Evolutionary conservation across 2,113 vertebrate species (phyloP).

Genomic region (Ophthalmolycus amberensis): DNA sequence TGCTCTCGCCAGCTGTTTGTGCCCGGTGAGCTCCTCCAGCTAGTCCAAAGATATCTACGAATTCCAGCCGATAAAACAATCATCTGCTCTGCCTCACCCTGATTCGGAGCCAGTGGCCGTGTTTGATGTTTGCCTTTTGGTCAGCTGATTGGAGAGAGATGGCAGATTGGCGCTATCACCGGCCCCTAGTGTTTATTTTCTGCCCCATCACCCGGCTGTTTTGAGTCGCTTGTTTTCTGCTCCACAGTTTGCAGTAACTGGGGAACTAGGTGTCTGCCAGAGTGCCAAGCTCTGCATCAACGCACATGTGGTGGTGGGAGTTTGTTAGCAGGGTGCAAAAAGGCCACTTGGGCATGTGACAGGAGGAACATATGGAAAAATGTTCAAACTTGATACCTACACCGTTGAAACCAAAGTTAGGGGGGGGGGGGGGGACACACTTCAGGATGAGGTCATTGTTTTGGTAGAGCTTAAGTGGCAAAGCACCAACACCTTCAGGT

Average conservation of each 20-base stretch:
- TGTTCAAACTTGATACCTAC: slow-evolving; percentile 51
- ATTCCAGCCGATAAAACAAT: slow-evolving; percentile 84
- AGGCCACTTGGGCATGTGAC: slow-evolving; percentile 32
- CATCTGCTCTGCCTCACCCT: slow-evolving; percentile 71
- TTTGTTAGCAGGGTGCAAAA: slow-evolving; percentile 40
- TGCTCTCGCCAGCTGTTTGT: slow-evolving; percentile 49
- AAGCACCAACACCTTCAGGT: slow-evolving; percentile 68
- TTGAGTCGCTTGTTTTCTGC: slow-evolving; percentile 30
- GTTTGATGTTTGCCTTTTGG: slow-evolving; percentile 76
- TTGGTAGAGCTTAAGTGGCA: slow-evolving; percentile 54
- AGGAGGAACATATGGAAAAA: slow-evolving; percentile 60
- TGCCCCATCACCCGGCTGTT: slow-evolving; percentile 44
- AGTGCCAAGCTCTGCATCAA: slow-evolving; percentile 18
- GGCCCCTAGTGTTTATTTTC: slow-evolving; percentile 72
- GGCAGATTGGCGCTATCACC: slow-evolving; percentile 57
- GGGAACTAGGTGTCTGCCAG: slow-evolving; percentile 19
- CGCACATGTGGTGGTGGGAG: slow-evolving; percentile 1
- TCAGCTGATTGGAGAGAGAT: slow-evolving; percentile 79
- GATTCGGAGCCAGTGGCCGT: slow-evolving; percentile 63
- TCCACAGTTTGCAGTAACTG: slow-evolving; percentile 13
- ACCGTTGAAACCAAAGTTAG: background rate
- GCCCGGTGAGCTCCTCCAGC: slow-evolving; percentile 51
- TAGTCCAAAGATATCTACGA: slow-evolving; percentile 65
- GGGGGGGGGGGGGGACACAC: background rate
- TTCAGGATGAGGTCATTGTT: slow-evolving; percentile 67